Percentiles rank a stretch among this genome's conserved stretches.
Evolutionary conservation across 2,888 invertebrate genomes (phyloP).

Genomic region (Thera obeliscata): DNA sequence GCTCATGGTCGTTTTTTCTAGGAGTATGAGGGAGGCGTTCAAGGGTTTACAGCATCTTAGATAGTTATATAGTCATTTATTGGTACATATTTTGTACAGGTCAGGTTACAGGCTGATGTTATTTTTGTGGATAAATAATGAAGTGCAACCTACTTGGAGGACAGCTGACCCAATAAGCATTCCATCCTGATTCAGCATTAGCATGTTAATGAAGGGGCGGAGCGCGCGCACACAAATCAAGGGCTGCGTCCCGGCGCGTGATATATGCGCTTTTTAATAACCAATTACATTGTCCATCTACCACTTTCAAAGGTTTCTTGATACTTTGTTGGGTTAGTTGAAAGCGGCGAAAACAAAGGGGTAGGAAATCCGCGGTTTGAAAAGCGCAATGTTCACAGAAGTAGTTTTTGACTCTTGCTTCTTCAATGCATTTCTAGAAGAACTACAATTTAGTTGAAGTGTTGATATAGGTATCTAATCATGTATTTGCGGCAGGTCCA

Average conservation of each 20-base stretch:
- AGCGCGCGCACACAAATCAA: constrained; percentile 62
- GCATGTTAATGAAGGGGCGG: constrained; percentile 83
- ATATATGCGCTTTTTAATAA: constrained; percentile 80
- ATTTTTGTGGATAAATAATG: constrained; percentile 1
- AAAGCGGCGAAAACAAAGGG: constrained; percentile 28
- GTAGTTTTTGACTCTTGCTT: no score
- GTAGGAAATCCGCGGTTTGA: neutral
- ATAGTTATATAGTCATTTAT: no score
- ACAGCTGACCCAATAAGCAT: constrained; percentile 51
- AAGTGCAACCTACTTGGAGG: constrained; percentile 41
- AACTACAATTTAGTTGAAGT: no score
- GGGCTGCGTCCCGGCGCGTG: constrained; percentile 61
- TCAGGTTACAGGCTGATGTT: neutral
- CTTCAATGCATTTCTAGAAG: no score
- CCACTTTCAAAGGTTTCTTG: constrained; percentile 23
- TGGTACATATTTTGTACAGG: no score
- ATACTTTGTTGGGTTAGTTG: constrained; percentile 31
- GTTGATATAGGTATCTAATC: no score
- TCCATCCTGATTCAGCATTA: constrained; percentile 70
- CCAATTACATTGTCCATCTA: constrained; percentile 73
- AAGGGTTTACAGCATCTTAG: no score
- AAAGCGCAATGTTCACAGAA: neutral
- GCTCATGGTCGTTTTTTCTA: no score
- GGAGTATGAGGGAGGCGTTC: no score
- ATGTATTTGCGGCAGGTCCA: no score